Conservation (phyloP, 2,888 invertebrate genomes). For the Luperina nickerlii region DNA sequence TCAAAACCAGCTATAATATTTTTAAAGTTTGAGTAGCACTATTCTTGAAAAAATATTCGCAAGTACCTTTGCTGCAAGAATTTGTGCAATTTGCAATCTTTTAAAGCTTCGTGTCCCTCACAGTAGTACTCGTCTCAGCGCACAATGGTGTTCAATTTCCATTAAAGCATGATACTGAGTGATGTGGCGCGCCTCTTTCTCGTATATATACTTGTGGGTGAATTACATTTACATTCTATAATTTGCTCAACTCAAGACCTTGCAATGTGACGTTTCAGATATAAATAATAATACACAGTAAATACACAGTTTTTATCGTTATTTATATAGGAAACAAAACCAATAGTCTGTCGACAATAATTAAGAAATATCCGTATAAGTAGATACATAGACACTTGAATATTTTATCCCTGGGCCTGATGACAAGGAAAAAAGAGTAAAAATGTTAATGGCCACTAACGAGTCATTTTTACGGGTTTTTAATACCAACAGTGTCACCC, state of each 20-base stretch:
- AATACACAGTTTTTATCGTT: slow-evolving; percentile 18
- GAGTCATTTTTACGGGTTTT: slow-evolving; percentile 44
- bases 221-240: slow-evolving; percentile 45
- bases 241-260: slow-evolving; percentile 35
- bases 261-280: slow-evolving; percentile 25
- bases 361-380: slow-evolving; percentile 41
- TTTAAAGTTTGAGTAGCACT: background rate
- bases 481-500: slow-evolving; percentile 27
- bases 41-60: background rate
- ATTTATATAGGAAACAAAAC: slow-evolving; percentile 31
- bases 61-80: background rate
- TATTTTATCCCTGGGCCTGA: slow-evolving; percentile 31
- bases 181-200: slow-evolving; percentile 16
- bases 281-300: no score
- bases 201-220: slow-evolving; percentile 20
- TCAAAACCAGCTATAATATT: slow-evolving; percentile 5
- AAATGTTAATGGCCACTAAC: slow-evolving; percentile 35
- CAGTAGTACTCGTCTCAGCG: slow-evolving; percentile 68
- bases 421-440: slow-evolving; percentile 38
- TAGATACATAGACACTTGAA: slow-evolving; percentile 33
- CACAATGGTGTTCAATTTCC: slow-evolving; percentile 78
- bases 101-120: slow-evolving; percentile 68
- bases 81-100: slow-evolving; percentile 33
- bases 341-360: slow-evolving; percentile 28
- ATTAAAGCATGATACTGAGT: slow-evolving; percentile 71